Base-by-base conservation (phyloP, 1,140 invertebrate species). In the Drosophila insularis region DNA sequence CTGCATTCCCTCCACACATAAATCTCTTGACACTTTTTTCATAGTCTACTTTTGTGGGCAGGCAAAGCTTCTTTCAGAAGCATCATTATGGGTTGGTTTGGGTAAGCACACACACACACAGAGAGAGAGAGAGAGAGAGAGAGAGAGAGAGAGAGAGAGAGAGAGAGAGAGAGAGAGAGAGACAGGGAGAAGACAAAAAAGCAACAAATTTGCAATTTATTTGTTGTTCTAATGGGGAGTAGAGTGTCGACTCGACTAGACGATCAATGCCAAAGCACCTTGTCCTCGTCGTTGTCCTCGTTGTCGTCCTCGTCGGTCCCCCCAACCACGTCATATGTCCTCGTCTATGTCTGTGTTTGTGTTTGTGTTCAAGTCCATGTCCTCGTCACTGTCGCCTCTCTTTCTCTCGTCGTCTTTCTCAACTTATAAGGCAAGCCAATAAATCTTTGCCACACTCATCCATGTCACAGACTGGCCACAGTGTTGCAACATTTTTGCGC, bases 1-100 rank as follows among this genome's bases (percentile, higher is more conserved):
- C 68, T 77, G 82, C 82, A 78, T 69, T 75, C 8, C 19, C n/a
- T 35, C 37, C 63, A 64, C 58, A 75, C 79, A 86, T 86, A 86
- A 86, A 87, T 86, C 82, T 86, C 80, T 73, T 65, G 79, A 43
- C 79, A 87, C 79, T 86, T 87, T 50, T 81, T 87, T 79, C 78
- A 76, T 68, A 69, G 82, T 71, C 78, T 63, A 76, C 74, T 75
- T 81, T 75, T 35, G 73, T 62, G 81, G 54, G 67, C 27, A 63
- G 27, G 23, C 19, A 50, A 50, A 21, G 43, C 43, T 50, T 21
- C 43, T 50, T 10, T 21, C 17, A 50, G 17, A 50, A n/a, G n/a
- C 43, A 17, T 50, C 43, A 17, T 50, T 4, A 11, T 37, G 10
- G 2, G 1, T 11, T 13, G 4, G 55, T 58, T 14, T 35, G 32